Base-by-base conservation (phyloP, 2,888 invertebrate species). In the Microplitis manilae region DNA sequence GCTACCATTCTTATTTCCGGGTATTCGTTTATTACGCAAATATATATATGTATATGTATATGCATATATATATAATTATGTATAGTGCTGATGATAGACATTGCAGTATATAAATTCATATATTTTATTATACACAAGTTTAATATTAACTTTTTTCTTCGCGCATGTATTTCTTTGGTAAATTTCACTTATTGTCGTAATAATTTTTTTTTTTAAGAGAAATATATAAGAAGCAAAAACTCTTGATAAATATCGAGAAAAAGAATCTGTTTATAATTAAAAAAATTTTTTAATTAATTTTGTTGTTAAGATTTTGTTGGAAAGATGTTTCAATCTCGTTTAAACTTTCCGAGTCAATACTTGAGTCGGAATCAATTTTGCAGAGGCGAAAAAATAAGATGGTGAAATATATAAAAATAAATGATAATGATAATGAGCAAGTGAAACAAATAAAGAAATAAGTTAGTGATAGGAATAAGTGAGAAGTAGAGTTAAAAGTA, bases 401-500 rank as follows among this genome's bases (percentile, higher is more conserved):
- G 61, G 61, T 61, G 71, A 60, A 71, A 71, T 74, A 59, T 13
- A 13, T 8, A 50, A 13, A 50, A 13, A 50, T 50, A 13, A 50
- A 50, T 13, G 50, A 60, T 61, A 41, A 67, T 68, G 67, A 40
- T 70, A 68, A 74, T 60, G 69, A 69, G 73, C 50, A 73, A 60
- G 50, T 64, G n/a, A 5, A 61, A 20, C 59, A 39, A 17, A 38
- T 39, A 70, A 40, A 38, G 60, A 38, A n/a, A 7, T 50, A 50
- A 50, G 50, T 50, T 50, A 50, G 13, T 13, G 50, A 50, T 50
- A 20, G 41, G 64, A 73, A 39, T 39, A 65, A 69, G 70, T 70
- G 65, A 73, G 67, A 71, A 77, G 70, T 64, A 13, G 59, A 77
- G 77, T 77, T 77, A 70, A 74, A 77, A 74, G 71, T 77, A 77